These are phyloP conservation scores for Anabacerthia variegaticeps DNA, from an alignment of 2,797 vertebrate genomes.

Conservation along the genomic window DNA sequence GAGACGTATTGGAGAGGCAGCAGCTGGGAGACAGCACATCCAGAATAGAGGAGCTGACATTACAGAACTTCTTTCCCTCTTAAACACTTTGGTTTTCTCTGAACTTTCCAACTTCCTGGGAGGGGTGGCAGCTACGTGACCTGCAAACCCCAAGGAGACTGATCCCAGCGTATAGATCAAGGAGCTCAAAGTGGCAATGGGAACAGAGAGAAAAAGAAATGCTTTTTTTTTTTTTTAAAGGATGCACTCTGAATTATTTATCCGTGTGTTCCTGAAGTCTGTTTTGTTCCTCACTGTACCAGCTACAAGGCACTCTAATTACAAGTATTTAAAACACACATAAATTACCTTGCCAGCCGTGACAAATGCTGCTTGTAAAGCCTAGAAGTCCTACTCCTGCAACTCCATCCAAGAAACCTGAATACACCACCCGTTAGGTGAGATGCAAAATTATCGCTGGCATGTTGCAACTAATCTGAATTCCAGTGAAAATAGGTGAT, in stretches of 20 bases:
- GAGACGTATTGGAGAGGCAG: slow-evolving; percentile 48
- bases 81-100: slow-evolving; percentile 34
- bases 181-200: not conserved
- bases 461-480: not conserved
- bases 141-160: not conserved
- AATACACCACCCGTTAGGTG: not conserved
- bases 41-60: slow-evolving; percentile 45
- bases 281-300: not conserved
- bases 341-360: slow-evolving; percentile 20
- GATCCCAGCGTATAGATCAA: slow-evolving; percentile 4
- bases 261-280: not conserved
- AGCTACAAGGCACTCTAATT: not conserved
- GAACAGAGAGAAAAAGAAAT: slow-evolving; percentile 34
- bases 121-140: slow-evolving; percentile 18
- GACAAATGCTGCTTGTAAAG: not conserved
- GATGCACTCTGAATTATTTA: slow-evolving; percentile 46
- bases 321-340: slow-evolving; percentile 10
- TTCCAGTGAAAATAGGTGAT: not conserved
- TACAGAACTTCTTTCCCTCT: not conserved
- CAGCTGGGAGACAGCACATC: slow-evolving; percentile 5
- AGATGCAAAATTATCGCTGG: not conserved
- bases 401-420: not conserved
- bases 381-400: not conserved
- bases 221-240: not conserved
- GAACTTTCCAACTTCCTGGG: slow-evolving; percentile 10